A percentile compares a stretch with the other conserved stretches of the same genome.
These are phyloP conservation scores for Crocodylus rhombifer DNA, from an alignment of 2,797 vertebrate genomes.

Conservation along the genomic window DNA sequence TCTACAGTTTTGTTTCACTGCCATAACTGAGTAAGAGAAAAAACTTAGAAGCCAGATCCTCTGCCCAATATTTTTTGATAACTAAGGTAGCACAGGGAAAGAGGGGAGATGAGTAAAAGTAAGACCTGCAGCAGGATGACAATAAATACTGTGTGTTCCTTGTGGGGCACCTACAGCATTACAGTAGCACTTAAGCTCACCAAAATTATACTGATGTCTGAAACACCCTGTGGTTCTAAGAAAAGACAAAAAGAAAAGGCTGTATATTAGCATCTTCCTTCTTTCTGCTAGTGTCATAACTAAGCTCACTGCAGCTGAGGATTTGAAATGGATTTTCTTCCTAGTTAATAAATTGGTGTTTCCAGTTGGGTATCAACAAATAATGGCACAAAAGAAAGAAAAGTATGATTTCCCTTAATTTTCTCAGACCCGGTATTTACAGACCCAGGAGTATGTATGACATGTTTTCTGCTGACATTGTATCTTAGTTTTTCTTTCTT, in stretches of 20 bases:
- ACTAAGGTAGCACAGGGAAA: too few relatives aligned
- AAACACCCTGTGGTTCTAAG: not conserved
- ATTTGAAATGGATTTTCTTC: not conserved
- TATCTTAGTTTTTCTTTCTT: not conserved
- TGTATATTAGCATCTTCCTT: not conserved
- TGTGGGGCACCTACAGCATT: not conserved
- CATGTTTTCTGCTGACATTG: rapidly evolving
- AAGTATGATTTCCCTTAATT: rapidly evolving
- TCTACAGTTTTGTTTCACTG: not conserved
- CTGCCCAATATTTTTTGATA: not conserved
- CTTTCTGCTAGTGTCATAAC: rapidly evolving
- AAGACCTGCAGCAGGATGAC: not conserved
- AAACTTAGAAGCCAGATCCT: not conserved
- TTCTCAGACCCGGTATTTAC: not conserved
- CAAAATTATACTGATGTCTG: not conserved
- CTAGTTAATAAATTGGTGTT: rapidly evolving
- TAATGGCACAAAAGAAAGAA: rapidly evolving
- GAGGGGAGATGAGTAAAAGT: not conserved
- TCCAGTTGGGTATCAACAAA: not conserved
- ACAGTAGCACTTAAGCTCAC: not conserved
- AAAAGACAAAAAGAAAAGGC: not conserved
- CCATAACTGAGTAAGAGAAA: not conserved
- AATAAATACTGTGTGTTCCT: too few relatives aligned
- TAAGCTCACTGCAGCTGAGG: not conserved
- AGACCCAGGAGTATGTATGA: not conserved